Conservation (phyloP, 2,888 invertebrate genomes). For the Lordiphosa andalusiaca region DNA sequence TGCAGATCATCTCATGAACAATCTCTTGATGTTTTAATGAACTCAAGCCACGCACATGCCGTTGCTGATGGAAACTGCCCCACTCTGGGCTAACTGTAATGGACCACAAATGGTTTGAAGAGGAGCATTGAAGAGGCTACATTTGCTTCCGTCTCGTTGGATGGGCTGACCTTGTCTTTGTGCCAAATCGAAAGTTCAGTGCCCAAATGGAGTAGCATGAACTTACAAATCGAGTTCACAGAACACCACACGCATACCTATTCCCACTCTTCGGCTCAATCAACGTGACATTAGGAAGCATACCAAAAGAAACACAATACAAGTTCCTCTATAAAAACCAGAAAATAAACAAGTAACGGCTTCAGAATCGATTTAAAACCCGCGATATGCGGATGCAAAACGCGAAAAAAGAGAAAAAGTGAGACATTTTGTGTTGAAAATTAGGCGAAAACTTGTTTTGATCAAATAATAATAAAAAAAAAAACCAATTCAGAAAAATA, state of each 20-base stretch:
- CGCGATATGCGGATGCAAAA: slow-evolving; percentile 67
- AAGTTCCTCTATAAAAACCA: slow-evolving; percentile 72
- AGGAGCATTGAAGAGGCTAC: not conserved
- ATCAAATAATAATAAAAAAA: not conserved
- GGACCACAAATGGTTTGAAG: slow-evolving; percentile 11
- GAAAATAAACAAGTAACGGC: slow-evolving; percentile 66
- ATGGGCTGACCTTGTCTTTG: slow-evolving; percentile 28
- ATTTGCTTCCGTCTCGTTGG: slow-evolving; percentile 24
- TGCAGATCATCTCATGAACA: slow-evolving; percentile 23
- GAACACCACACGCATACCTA: slow-evolving; percentile 36
- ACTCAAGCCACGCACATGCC: slow-evolving; percentile 42
- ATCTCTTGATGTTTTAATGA: slow-evolving; percentile 61
- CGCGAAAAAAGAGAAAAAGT: slow-evolving; percentile 22
- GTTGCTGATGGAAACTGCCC: slow-evolving; percentile 7
- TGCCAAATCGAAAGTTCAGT: slow-evolving; percentile 47
- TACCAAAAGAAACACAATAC: slow-evolving; percentile 23
- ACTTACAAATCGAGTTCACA: slow-evolving; percentile 47
- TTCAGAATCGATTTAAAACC: slow-evolving; percentile 61
- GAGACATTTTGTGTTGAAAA: slow-evolving; percentile 8
- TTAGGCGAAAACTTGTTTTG: slow-evolving; percentile 49
- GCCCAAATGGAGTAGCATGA: slow-evolving; percentile 45
- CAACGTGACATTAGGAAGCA: slow-evolving; percentile 54
- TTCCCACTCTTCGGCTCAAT: not conserved
- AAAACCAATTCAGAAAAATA: slow-evolving; percentile 17
- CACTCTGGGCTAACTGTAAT: slow-evolving; percentile 29